phyloP scores from a whole-genome alignment of 2,113 vertebrate genomes.

The Tychaedon coryphoeus region DNA sequence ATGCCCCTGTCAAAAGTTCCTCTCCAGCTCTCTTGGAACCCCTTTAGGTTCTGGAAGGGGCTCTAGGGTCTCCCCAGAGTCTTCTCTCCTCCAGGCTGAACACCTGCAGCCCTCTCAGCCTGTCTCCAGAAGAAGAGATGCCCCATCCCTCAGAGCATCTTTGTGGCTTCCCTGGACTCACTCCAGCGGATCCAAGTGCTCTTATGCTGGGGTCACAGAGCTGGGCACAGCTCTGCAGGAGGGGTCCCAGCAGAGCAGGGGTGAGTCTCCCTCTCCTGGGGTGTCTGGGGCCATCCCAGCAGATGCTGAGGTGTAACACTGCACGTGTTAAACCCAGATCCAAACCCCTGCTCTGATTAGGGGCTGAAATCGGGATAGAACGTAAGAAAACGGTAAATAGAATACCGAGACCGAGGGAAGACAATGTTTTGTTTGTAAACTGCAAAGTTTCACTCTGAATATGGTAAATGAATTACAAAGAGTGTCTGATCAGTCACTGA shows the following conservation, averaged over 20 bases:
- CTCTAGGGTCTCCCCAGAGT: not conserved
- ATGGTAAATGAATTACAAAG: not conserved
- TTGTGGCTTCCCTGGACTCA: not conserved
- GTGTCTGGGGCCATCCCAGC: not conserved
- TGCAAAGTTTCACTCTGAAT: not conserved
- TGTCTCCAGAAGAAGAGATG: not conserved
- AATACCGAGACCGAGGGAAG: not conserved
- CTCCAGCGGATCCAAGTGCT: not conserved
- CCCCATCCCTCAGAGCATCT: not conserved
- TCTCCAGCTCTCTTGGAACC: not conserved
- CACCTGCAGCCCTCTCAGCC: not conserved
- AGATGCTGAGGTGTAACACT: not conserved
- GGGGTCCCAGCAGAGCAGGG: not conserved
- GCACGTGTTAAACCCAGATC: rapidly evolving
- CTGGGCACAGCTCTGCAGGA: not conserved
- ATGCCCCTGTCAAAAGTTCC: not conserved
- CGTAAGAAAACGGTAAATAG: rapidly evolving
- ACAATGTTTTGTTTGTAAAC: not conserved
- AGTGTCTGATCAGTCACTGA: not conserved
- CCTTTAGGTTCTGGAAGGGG: not conserved
- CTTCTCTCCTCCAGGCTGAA: not conserved
- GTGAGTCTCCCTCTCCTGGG: not conserved
- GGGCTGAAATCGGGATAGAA: not conserved
- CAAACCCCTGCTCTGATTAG: not conserved
- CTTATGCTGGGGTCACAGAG: not conserved